Conservation (phyloP, 2,797 vertebrate genomes). For the Streptopelia turtur region DNA sequence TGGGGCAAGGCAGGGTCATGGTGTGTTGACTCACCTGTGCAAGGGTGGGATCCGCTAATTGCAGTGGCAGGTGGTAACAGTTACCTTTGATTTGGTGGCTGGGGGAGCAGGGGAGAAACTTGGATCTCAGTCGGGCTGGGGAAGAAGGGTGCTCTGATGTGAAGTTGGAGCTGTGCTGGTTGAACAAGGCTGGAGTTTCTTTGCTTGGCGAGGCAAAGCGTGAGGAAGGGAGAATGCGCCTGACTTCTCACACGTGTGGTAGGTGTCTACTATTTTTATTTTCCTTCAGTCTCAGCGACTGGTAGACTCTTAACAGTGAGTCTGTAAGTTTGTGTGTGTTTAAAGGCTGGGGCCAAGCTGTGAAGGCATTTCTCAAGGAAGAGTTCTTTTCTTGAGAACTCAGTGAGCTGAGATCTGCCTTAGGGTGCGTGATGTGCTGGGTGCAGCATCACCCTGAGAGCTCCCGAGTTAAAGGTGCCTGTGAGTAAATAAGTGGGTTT, state of each 20-base stretch:
- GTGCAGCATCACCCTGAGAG: background rate
- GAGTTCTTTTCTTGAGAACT: background rate
- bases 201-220: background rate
- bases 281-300: background rate
- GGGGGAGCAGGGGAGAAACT: background rate
- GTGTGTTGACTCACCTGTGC: background rate
- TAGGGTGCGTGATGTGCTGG: background rate
- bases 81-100: background rate
- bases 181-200: background rate
- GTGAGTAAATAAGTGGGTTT: background rate
- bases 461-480: background rate
- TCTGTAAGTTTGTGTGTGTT: background rate
- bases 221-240: background rate
- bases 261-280: background rate
- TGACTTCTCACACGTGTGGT: background rate
- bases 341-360: background rate
- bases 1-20: background rate
- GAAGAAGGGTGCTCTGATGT: background rate
- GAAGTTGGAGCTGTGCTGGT: background rate
- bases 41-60: background rate
- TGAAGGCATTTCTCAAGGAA: background rate
- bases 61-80: background rate
- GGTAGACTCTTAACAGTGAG: background rate
- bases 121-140: rapidly evolving
- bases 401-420: background rate